A percentile compares a stretch with the other conserved stretches of the same genome.
Conservation (phyloP, 2,113 vertebrate species). For the Crotalus horridus region DNA sequence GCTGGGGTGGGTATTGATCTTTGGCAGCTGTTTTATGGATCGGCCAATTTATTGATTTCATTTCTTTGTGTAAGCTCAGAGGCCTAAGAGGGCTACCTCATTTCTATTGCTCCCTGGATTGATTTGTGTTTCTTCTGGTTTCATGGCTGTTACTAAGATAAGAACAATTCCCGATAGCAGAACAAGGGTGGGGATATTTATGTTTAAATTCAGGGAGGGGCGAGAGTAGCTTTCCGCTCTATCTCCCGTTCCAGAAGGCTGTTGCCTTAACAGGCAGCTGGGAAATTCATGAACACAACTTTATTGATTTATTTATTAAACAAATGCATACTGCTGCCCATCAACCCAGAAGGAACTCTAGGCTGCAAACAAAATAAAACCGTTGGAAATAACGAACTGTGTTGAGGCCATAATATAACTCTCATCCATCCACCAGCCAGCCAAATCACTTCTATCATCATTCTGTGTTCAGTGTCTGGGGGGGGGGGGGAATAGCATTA, state of each 20-base stretch:
- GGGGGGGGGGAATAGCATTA: background rate
- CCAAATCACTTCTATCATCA: background rate
- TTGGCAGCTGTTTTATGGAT: background rate
- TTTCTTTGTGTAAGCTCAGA: background rate
- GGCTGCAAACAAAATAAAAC: background rate
- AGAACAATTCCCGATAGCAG: background rate
- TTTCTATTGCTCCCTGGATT: background rate
- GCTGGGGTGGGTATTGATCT: background rate
- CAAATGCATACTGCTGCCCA: background rate
- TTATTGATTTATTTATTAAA: background rate
- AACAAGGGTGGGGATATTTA: background rate
- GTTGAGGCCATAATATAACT: background rate
- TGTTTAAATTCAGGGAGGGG: background rate
- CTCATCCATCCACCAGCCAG: background rate
- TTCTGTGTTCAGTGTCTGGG: background rate
- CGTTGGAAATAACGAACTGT: background rate
- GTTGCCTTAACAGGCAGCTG: background rate
- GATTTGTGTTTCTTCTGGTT: background rate
- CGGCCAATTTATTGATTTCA: conserved; percentile 15
- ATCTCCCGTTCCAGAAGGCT: background rate
- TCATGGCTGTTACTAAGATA: background rate
- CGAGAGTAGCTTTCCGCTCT: background rate
- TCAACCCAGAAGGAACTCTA: background rate
- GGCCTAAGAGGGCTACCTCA: background rate
- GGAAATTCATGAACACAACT: background rate